These are phyloP conservation scores for Chloroceryle inda DNA, from an alignment of 2,797 vertebrate species.

Conservation along the genomic window DNA sequence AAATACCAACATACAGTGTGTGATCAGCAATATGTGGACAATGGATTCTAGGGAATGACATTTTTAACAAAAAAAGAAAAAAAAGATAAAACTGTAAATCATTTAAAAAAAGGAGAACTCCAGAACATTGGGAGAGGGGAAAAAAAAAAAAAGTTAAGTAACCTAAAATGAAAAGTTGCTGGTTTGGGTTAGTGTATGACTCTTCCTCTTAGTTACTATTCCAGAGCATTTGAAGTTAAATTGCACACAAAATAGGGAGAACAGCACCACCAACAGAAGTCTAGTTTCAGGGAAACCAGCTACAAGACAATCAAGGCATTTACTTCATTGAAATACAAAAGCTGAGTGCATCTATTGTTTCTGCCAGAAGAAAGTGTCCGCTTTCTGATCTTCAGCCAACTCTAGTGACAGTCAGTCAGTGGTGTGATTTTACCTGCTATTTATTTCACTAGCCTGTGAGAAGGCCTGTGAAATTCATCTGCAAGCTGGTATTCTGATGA, in stretches of 20 bases:
- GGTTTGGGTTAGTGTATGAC: neutral
- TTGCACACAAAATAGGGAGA: conserved; percentile 42
- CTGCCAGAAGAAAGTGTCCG: neutral
- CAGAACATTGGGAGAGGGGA: no score
- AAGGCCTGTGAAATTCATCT: neutral
- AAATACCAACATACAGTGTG: neutral
- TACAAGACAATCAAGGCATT: conserved; percentile 1
- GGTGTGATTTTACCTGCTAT: neutral
- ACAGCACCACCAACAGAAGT: conserved; percentile 72
- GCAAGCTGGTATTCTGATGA: neutral
- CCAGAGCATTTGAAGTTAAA: conserved; percentile 22
- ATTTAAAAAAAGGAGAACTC: neutral
- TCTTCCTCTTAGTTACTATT: neutral
- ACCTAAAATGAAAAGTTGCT: neutral
- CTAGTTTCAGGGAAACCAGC: conserved; percentile 19
- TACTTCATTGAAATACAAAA: neutral
- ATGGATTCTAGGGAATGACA: neutral
- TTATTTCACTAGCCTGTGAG: neutral
- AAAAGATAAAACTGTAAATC: fast-evolving
- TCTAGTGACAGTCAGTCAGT: neutral
- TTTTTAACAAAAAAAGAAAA: no score
- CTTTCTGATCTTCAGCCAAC: neutral
- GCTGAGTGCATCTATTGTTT: neutral
- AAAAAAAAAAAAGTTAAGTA: neutral
- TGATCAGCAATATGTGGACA: neutral